Evolutionary conservation across 2,113 vertebrate species (phyloP).

Genomic region (Synodontis membranacea): DNA sequence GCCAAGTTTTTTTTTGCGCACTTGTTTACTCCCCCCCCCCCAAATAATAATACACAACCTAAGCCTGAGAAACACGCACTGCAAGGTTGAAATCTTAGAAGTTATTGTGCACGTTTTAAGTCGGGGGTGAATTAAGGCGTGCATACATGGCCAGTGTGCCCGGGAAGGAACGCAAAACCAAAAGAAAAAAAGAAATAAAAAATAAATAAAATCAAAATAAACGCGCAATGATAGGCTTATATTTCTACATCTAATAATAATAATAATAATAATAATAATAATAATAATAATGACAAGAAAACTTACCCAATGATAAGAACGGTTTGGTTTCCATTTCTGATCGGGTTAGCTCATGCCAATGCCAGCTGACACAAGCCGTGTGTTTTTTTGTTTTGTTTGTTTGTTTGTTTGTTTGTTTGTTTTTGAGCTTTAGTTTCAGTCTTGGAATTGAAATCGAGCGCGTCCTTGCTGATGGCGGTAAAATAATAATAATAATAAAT

Average conservation of each 20-base stretch:
- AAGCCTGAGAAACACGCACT: no score
- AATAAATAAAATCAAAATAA: no score
- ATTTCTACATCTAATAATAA: no score
- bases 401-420: no score
- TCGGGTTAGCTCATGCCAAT: conserved; percentile 80
- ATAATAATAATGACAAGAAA: conserved; percentile 53
- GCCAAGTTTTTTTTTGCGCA: conserved; percentile 29
- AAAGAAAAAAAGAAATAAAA: no score
- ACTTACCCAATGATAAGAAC: conserved; percentile 81
- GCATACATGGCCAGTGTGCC: not conserved
- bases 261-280: no score
- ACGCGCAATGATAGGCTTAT: no score
- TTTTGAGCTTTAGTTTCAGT: conserved; percentile 52
- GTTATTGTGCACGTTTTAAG: not conserved
- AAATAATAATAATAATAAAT: no score
- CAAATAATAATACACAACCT: no score
- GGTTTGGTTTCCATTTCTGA: conserved; percentile 80
- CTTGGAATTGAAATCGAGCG: conserved; percentile 17
- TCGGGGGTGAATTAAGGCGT: not conserved
- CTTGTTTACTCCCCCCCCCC: not conserved
- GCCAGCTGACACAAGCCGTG: conserved; percentile 71
- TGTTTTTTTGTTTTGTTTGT: conserved; percentile 36
- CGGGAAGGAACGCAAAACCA: not conserved
- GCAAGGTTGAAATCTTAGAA: not conserved
- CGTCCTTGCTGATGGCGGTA: not conserved